Percentiles rank a stretch among this genome's conserved stretches.
Conservation (phyloP, 2,888 invertebrate species). For the Eupithecia dodoneata region DNA sequence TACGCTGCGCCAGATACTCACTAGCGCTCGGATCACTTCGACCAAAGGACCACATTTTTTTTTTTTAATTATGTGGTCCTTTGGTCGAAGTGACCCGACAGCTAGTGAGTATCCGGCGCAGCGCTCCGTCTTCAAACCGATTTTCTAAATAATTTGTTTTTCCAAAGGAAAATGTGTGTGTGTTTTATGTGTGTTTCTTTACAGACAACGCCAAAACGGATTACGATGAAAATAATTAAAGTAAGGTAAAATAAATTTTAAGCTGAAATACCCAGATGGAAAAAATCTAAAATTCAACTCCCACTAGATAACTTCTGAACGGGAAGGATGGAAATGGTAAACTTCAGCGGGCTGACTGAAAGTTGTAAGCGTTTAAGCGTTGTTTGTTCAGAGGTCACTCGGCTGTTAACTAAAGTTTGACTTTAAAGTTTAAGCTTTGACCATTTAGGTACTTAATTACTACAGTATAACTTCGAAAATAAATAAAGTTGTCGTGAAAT, state of each 20-base stretch:
- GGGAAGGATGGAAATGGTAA: neutral
- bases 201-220: neutral
- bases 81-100: too few relatives aligned
- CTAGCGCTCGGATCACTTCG: too few relatives aligned
- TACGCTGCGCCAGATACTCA: too few relatives aligned
- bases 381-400: neutral
- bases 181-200: neutral
- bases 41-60: too few relatives aligned
- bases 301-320: neutral
- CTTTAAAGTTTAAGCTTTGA: neutral
- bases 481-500: neutral
- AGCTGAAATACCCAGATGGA: too few relatives aligned
- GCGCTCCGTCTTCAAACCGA: too few relatives aligned
- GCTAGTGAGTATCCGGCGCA: too few relatives aligned
- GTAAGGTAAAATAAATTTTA: neutral
- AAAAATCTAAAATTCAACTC: neutral
- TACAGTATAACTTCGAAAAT: neutral
- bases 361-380: neutral
- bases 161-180: too few relatives aligned
- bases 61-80: too few relatives aligned
- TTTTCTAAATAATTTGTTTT: neutral
- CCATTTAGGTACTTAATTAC: neutral
- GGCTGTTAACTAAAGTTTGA: neutral
- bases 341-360: neutral
- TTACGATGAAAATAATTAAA: neutral